Evolutionary conservation across 2,888 invertebrate genomes (phyloP).

Genomic region (Drosophila parthenogenetica): DNA sequence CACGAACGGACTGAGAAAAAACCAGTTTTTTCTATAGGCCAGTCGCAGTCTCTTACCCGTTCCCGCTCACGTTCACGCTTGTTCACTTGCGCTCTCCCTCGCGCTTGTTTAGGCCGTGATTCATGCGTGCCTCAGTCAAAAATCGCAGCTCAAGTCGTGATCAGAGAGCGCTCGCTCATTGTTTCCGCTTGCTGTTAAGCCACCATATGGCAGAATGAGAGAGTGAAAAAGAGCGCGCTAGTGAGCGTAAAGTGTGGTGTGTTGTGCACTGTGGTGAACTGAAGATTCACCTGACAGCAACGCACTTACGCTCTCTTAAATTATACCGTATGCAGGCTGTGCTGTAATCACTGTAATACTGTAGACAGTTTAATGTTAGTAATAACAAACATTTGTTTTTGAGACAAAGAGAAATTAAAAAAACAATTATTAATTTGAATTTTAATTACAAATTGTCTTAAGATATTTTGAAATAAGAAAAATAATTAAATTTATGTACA

Average conservation of each 20-base stretch:
- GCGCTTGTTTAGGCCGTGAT: constrained; percentile 65
- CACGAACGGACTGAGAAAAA: constrained; percentile 40
- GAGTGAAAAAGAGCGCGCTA: not conserved
- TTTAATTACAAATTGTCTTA: no score
- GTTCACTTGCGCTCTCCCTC: not conserved
- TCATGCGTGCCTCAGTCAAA: constrained; percentile 65
- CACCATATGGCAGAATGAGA: constrained; percentile 15
- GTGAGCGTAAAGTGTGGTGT: constrained; percentile 2
- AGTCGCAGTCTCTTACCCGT: constrained; percentile 23
- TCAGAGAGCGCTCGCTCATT: constrained; percentile 37
- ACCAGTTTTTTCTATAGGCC: constrained; percentile 62
- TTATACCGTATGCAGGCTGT: constrained; percentile 41
- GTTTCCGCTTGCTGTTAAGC: constrained; percentile 67
- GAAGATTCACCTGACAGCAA: constrained; percentile 35
- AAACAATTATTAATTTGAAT: no score
- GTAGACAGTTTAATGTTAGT: no score
- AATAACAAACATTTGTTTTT: no score
- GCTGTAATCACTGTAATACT: not conserved
- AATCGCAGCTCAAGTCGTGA: constrained; percentile 44
- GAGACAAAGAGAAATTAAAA: no score
- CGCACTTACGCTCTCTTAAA: constrained; percentile 56
- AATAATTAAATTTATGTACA: no score
- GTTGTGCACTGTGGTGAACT: constrained; percentile 48
- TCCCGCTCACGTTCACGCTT: not conserved
- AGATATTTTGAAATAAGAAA: no score